These are phyloP conservation scores for Mya arenaria DNA, from an alignment of 1,140 invertebrate species.

Conservation along the genomic window DNA sequence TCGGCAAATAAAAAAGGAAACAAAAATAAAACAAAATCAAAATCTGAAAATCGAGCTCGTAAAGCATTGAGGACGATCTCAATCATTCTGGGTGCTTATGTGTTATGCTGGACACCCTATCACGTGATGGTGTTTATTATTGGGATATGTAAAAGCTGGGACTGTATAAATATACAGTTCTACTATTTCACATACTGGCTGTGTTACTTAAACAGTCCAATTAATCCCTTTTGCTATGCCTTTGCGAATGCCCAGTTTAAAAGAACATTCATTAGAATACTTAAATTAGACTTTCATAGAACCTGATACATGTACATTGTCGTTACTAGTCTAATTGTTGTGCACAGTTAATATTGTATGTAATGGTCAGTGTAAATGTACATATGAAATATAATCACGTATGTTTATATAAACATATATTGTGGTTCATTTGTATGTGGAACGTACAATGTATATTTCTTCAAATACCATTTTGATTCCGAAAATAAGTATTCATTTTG, in stretches of 20 bases:
- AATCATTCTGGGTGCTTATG: conserved; percentile 98
- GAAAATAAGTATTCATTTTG: no score
- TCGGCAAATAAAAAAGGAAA: conserved; percentile 62
- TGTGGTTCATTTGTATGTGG: no score
- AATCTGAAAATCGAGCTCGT: conserved; percentile 98
- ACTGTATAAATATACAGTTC: conserved; percentile 94
- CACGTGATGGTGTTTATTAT: conserved; percentile 96
- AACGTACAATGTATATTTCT: no score
- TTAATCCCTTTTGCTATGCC: conserved; percentile 99
- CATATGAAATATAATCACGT: no score
- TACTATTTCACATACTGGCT: conserved; percentile 99
- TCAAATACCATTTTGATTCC: no score
- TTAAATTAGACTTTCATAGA: conserved; percentile 77
- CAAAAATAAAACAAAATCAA: conserved; percentile 84
- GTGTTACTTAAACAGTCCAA: conserved; percentile 99
- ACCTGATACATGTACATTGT: no score
- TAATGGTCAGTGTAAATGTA: no score
- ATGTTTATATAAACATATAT: no score
- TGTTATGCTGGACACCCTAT: conserved; percentile 99
- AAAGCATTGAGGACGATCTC: conserved; percentile 99
- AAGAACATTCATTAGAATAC: conserved; percentile 90
- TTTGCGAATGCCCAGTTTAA: conserved; percentile 99
- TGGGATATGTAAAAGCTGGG: conserved; percentile 90
- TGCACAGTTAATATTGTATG: no score
- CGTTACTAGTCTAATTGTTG: no score